Evolutionary conservation across 2,797 vertebrate species (phyloP).

Genomic region (Buphagus erythrorhynchus): DNA sequence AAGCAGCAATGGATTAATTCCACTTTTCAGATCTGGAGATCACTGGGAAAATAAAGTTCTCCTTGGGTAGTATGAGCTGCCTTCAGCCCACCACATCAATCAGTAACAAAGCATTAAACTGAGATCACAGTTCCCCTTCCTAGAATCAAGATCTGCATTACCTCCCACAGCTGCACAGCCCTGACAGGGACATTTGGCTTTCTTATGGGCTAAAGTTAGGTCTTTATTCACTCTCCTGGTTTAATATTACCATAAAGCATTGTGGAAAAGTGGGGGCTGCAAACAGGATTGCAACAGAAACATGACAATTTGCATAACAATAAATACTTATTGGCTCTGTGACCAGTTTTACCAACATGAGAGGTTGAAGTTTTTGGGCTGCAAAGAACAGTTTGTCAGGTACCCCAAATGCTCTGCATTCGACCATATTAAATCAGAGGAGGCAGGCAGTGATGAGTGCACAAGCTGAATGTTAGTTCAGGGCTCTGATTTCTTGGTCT

Average conservation of each 20-base stretch:
- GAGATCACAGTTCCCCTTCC: neutral
- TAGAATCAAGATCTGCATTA: neutral
- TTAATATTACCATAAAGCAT: neutral
- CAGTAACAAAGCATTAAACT: neutral
- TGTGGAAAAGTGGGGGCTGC: neutral
- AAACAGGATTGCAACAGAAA: neutral
- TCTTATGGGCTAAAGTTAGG: neutral
- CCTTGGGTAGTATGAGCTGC: neutral
- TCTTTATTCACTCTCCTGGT: neutral
- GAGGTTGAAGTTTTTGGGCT: neutral
- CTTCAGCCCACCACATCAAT: neutral
- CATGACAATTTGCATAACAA: neutral
- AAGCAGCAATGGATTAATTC: neutral
- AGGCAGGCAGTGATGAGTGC: neutral
- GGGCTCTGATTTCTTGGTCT: neutral
- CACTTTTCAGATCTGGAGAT: neutral
- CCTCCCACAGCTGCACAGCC: neutral
- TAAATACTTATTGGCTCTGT: neutral
- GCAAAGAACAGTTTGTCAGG: neutral
- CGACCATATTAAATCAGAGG: neutral
- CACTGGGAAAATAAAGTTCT: neutral
- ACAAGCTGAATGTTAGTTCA: neutral
- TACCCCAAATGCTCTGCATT: neutral
- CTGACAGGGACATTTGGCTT: neutral
- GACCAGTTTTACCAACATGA: neutral